phyloP scores from a whole-genome alignment of 2,888 invertebrate genomes.

The Lamellibrachia columna region DNA sequence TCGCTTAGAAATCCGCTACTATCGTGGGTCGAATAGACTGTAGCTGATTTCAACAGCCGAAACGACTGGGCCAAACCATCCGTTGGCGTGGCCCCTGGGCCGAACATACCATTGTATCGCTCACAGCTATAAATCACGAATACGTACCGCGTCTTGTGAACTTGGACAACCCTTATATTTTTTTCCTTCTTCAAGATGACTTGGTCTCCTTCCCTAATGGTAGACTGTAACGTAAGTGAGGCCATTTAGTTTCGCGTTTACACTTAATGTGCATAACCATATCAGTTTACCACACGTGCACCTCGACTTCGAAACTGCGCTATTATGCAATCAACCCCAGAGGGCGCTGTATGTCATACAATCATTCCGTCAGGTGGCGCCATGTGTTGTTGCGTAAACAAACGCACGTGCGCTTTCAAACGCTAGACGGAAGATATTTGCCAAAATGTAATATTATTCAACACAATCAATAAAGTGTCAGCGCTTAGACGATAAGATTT shows the following conservation, averaged over 20 bases:
- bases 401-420: conserved; percentile 16
- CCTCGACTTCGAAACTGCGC: neutral
- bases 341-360: neutral
- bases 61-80: too few relatives aligned
- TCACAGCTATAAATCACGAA: neutral
- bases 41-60: too few relatives aligned
- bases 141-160: conserved; percentile 2
- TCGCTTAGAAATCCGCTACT: too few relatives aligned
- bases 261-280: too few relatives aligned
- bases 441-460: neutral
- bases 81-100: too few relatives aligned
- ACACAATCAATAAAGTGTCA: neutral
- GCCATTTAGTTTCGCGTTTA: neutral
- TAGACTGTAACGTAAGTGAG: neutral
- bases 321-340: neutral
- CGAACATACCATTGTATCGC: neutral
- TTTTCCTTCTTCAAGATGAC: neutral
- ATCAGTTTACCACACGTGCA: neutral
- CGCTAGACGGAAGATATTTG: neutral
- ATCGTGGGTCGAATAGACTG: too few relatives aligned
- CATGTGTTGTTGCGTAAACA: neutral
- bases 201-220: neutral
- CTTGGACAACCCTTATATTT: neutral
- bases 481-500: neutral
- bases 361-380: neutral